These are phyloP conservation scores for Elgaria multicarinata DNA, from an alignment of 2,113 vertebrate genomes.

Conservation along the genomic window DNA sequence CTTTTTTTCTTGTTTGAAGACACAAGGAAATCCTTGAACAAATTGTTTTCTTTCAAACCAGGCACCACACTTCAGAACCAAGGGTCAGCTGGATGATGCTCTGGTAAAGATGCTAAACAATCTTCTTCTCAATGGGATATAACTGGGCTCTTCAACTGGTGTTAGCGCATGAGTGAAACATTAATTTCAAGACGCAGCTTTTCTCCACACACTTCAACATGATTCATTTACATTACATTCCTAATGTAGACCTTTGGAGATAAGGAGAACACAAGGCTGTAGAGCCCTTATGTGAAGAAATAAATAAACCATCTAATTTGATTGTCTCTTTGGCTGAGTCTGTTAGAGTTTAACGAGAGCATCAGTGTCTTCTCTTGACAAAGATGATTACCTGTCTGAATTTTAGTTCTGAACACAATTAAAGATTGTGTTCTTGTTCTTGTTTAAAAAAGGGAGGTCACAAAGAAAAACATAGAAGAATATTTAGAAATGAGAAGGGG, in stretches of 20 bases:
- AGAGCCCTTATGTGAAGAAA: constrained; percentile 11
- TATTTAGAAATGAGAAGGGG: no score
- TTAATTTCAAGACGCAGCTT: not conserved
- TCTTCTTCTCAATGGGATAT: constrained; percentile 1
- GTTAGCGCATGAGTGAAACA: constrained; percentile 31
- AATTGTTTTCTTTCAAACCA: constrained; percentile 7
- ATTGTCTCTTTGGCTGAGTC: not conserved
- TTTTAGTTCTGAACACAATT: not conserved
- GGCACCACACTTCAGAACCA: constrained; percentile 12
- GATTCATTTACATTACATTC: not conserved
- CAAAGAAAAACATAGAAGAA: no score
- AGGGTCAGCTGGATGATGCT: not conserved
- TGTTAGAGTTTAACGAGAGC: not conserved
- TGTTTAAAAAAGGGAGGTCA: no score
- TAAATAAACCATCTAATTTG: not conserved
- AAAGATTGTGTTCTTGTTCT: not conserved
- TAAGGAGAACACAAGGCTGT: not conserved
- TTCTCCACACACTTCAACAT: not conserved
- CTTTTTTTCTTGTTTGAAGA: not conserved
- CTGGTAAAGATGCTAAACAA: constrained; percentile 13
- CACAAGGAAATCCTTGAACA: constrained; percentile 13
- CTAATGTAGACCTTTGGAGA: not conserved
- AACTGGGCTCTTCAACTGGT: constrained; percentile 14
- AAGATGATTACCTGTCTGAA: not conserved
- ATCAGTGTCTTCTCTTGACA: not conserved